Evolutionary conservation across 64 coral and sea anemone genomes (phyloP).

Genomic region (Porites lutea): DNA sequence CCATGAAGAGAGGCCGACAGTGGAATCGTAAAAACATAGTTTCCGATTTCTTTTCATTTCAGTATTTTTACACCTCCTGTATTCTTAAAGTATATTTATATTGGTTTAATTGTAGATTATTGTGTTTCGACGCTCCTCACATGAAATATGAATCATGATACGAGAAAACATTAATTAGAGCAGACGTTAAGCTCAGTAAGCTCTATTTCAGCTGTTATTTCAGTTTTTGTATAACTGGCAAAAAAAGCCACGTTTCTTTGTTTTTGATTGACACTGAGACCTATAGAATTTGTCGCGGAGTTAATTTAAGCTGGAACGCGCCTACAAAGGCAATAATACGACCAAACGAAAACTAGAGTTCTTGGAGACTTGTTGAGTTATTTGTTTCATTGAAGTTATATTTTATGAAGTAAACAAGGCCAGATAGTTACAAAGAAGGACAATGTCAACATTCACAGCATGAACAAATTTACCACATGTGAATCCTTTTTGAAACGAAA

Average conservation of each 20-base stretch:
- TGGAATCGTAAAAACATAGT: too few species aligned
- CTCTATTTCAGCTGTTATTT: neutral
- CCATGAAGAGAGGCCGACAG: too few species aligned
- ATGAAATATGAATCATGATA: neutral
- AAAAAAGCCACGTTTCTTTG: too few species aligned
- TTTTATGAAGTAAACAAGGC: conserved; percentile 5
- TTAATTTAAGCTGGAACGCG: conserved; percentile 1
- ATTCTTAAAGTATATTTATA: too few species aligned
- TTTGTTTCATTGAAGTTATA: neutral
- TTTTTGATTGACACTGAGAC: neutral
- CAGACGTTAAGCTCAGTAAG: neutral
- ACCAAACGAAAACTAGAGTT: neutral
- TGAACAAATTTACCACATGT: conserved; percentile 45
- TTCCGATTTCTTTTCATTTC: too few species aligned
- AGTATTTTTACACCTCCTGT: too few species aligned
- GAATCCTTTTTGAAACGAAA: neutral
- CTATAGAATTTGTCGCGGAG: neutral
- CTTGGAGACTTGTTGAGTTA: neutral
- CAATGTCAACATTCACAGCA: neutral
- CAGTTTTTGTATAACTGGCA: too few species aligned
- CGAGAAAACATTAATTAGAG: neutral
- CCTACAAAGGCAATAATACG: neutral
- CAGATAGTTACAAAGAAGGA: neutral
- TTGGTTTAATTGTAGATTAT: too few species aligned
- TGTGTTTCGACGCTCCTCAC: too few species aligned